Percentiles rank a stretch among this genome's conserved stretches.
Conservation (phyloP, 2,113 vertebrate species). For the Paratilapia polleni region DNA sequence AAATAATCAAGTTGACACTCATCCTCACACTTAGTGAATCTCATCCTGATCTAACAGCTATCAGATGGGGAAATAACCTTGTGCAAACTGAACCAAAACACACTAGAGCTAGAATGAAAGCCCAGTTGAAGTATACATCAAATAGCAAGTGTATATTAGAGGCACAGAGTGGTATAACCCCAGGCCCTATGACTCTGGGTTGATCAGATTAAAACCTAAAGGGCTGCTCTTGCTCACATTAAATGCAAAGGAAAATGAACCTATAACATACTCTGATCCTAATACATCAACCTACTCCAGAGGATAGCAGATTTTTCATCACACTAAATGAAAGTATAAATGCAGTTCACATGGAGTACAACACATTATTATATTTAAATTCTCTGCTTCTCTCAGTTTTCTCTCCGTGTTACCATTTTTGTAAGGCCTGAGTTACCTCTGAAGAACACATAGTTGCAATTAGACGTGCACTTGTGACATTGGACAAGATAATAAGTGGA, state of each 20-base stretch:
- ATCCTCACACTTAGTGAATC: not conserved
- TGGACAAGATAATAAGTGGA: not conserved
- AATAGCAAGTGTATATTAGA: not conserved
- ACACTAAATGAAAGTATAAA: not conserved
- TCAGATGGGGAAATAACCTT: not conserved
- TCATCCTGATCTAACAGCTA: not conserved
- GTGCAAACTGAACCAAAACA: not conserved
- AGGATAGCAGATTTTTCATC: not conserved
- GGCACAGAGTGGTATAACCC: not conserved
- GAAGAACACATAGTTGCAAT: not conserved
- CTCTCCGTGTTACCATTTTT: not conserved
- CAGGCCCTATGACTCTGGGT: not conserved
- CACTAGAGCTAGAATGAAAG: not conserved
- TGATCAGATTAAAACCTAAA: conserved; percentile 2
- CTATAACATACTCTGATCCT: not conserved
- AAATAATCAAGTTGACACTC: not conserved
- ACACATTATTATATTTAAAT: not conserved
- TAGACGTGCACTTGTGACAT: not conserved
- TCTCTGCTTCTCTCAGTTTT: not conserved
- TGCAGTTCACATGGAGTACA: not conserved
- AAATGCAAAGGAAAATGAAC: not conserved
- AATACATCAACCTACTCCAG: not conserved
- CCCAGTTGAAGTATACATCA: not conserved
- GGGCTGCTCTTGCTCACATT: not conserved
- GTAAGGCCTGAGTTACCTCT: conserved; percentile 3